Conservation (phyloP, 1,140 invertebrate genomes). For the Cepaea nemoralis region DNA sequence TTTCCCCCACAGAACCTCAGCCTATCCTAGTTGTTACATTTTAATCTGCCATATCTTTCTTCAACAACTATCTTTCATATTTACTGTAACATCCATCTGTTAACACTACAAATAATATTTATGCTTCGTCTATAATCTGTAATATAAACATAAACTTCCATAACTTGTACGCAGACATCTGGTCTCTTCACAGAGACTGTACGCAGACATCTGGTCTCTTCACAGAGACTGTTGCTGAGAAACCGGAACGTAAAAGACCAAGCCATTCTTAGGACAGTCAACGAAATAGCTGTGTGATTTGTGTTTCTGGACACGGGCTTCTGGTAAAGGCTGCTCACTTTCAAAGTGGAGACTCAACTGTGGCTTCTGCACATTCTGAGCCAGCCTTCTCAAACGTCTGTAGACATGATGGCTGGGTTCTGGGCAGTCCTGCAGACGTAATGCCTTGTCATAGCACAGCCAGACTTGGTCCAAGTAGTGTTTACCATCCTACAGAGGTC, state of each 20-base stretch:
- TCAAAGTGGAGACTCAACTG: neutral
- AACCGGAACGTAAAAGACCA: neutral
- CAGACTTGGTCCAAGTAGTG: neutral
- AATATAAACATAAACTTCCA: too few species aligned
- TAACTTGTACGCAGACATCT: too few species aligned
- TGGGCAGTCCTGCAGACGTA: neutral
- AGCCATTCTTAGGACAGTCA: neutral
- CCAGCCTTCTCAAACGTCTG: neutral
- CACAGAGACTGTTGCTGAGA: neutral
- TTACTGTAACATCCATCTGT: too few species aligned
- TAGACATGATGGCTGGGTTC: neutral
- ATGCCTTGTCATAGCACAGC: neutral
- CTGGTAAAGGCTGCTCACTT: neutral
- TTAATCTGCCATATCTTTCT: too few species aligned
- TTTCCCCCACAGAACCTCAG: too few species aligned
- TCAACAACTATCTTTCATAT: too few species aligned
- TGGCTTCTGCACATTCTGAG: neutral
- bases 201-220: too few species aligned
- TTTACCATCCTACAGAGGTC: neutral
- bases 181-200: too few species aligned
- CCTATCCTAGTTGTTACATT: too few species aligned
- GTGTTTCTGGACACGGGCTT: neutral
- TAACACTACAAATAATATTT: too few species aligned
- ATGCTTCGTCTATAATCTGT: too few species aligned
- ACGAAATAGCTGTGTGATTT: neutral